phyloP scores from a whole-genome alignment of 2,797 vertebrate species.

The Scolopax rusticola region DNA sequence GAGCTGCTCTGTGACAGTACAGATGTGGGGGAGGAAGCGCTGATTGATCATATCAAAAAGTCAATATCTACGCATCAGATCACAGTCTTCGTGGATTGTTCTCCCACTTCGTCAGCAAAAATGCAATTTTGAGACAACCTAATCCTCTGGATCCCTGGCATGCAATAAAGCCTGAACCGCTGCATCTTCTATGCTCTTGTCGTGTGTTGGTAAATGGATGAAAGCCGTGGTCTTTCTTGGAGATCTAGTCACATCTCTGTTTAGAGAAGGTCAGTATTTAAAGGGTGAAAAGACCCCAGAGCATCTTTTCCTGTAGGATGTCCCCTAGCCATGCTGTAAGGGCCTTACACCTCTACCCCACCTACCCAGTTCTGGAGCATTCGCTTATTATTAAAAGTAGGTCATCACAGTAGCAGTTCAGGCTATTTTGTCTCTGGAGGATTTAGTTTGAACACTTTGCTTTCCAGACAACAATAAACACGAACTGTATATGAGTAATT shows the following conservation, averaged over 20 bases:
- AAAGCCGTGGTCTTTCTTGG: background rate
- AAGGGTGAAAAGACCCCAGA: background rate
- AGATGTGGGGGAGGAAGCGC: background rate
- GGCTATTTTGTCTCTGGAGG: background rate
- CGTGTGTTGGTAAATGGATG: background rate
- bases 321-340: background rate
- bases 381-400: background rate
- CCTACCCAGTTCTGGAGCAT: background rate
- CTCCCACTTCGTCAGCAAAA: background rate
- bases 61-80: background rate
- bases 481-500: background rate
- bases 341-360: background rate
- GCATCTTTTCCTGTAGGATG: background rate
- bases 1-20: background rate
- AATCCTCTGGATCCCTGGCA: background rate
- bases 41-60: background rate
- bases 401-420: background rate
- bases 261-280: background rate
- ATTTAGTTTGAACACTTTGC: background rate
- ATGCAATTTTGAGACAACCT: background rate
- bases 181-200: background rate
- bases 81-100: accelerated
- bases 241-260: background rate
- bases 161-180: background rate
- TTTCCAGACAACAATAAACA: background rate